Evolutionary conservation across 1,140 invertebrate species (phyloP).

Genomic region (Pachypeltis micranthus): DNA sequence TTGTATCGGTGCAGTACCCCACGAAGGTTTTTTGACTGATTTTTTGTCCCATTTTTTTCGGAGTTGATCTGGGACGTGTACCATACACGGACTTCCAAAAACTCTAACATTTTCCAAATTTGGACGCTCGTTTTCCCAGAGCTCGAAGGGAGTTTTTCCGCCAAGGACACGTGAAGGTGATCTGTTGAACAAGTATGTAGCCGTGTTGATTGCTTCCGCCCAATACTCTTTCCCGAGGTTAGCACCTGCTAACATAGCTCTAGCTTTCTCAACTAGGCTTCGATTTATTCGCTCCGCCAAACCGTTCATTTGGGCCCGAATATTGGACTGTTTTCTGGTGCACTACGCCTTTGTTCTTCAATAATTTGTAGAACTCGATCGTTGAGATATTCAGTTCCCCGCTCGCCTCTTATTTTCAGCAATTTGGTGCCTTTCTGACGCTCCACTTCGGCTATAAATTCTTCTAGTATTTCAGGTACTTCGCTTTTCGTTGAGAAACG

Average conservation of each 20-base stretch:
- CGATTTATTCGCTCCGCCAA: constrained; percentile 30
- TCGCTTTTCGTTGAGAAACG: not conserved
- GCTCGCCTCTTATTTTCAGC: constrained; percentile 15
- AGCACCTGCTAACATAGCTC: constrained; percentile 27
- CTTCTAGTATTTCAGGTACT: not conserved
- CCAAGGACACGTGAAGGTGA: not conserved
- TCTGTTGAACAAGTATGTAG: constrained; percentile 13
- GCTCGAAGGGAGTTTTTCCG: constrained; percentile 18
- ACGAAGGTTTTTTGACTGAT: no score
- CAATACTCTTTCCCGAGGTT: constrained; percentile 25
- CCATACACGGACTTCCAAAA: constrained; percentile 26
- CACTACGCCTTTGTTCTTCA: constrained; percentile 25
- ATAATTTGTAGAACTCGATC: constrained; percentile 9
- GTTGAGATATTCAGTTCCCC: constrained; percentile 14
- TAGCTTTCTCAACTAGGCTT: constrained; percentile 25
- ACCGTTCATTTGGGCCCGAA: constrained; percentile 32
- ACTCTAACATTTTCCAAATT: constrained; percentile 26
- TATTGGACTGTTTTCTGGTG: constrained; percentile 28
- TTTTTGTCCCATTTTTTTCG: no score
- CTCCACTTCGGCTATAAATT: not conserved
- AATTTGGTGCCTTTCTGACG: not conserved
- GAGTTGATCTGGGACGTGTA: no score
- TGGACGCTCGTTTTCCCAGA: constrained; percentile 16
- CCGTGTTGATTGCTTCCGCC: constrained; percentile 28
- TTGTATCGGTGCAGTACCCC: not conserved